These are phyloP conservation scores for Myotis brandtii DNA, from an alignment of 2,113 vertebrate species.

Conservation along the genomic window DNA sequence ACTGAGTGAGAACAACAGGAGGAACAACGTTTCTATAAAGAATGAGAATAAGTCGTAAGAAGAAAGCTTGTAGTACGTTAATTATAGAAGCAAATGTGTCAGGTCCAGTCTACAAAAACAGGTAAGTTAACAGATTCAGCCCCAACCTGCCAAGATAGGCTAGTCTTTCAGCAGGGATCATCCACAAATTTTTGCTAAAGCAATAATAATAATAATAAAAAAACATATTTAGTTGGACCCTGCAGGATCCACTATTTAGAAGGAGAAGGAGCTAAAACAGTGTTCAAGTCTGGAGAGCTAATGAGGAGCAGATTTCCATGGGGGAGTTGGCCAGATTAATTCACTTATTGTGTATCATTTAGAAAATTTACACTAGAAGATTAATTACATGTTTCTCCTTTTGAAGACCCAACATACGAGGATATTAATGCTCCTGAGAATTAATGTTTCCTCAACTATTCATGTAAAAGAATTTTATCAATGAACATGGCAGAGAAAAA, in stretches of 20 bases:
- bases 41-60: background rate
- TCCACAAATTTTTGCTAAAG: conserved; percentile 25
- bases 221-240: background rate
- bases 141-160: background rate
- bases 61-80: background rate
- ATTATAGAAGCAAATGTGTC: background rate
- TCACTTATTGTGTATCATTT: conserved; percentile 52
- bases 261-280: background rate
- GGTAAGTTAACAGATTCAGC: background rate
- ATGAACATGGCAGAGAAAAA: background rate
- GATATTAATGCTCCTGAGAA: conserved; percentile 28
- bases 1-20: background rate
- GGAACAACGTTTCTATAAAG: background rate
- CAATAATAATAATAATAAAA: background rate
- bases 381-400: conserved; percentile 36
- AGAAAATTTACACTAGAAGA: conserved; percentile 47
- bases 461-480: background rate
- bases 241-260: background rate
- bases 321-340: conserved; percentile 27
- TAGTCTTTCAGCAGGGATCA: background rate
- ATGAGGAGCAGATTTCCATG: conserved; percentile 30
- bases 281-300: conserved; percentile 10
- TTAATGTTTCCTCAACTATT: background rate
- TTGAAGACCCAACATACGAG: background rate
- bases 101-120: conserved; percentile 14